phyloP scores from a whole-genome alignment of 2,888 invertebrate genomes.

The Barypeithes pellucidus region DNA sequence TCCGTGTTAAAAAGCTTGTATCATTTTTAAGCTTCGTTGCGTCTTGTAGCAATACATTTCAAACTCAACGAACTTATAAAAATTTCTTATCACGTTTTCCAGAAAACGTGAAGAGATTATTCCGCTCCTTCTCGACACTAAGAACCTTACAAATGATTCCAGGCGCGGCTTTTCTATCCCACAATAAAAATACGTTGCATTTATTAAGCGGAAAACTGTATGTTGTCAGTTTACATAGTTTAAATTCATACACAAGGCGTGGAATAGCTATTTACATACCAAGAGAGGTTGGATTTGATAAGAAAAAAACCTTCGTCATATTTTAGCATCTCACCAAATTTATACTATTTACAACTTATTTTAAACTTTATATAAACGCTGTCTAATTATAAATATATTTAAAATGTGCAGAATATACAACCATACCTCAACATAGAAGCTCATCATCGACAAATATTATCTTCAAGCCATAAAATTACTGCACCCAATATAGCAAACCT shows the following conservation, averaged over 20 bases:
- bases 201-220: background rate
- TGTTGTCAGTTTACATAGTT: background rate
- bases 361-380: too few species aligned
- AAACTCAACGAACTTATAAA: slow-evolving; percentile 29
- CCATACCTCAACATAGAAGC: too few species aligned
- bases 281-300: too few species aligned
- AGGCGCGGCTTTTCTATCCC: slow-evolving; percentile 3
- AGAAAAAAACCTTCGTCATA: too few species aligned
- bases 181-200: slow-evolving; percentile 15
- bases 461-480: too few species aligned
- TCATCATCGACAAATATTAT: too few species aligned
- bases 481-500: too few species aligned
- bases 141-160: slow-evolving; percentile 22
- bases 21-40: slow-evolving; percentile 36
- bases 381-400: too few species aligned
- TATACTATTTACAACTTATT: too few species aligned
- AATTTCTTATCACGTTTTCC: slow-evolving; percentile 39
- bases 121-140: slow-evolving; percentile 21
- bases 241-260: background rate
- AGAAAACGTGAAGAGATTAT: slow-evolving; percentile 38
- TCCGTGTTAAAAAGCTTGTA: slow-evolving; percentile 28
- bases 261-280: too few species aligned
- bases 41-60: slow-evolving; percentile 38
- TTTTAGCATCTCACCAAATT: too few species aligned
- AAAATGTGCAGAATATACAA: too few species aligned